Conservation (phyloP, 2,113 vertebrate genomes). For the Orientallactaga bullata region DNA sequence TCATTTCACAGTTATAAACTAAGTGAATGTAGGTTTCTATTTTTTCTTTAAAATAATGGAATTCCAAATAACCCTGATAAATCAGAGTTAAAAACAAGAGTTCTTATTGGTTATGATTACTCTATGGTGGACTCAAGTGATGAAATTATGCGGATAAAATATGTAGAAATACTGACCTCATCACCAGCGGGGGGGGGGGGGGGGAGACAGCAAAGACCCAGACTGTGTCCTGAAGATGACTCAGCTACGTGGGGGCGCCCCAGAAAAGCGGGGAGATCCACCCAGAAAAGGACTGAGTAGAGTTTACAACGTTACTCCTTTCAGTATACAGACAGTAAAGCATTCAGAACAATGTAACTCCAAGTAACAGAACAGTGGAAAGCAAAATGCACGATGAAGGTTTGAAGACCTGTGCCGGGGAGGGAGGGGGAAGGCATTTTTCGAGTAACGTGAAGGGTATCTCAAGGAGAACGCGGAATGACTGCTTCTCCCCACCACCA, state of each 20-base stretch:
- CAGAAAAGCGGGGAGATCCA: neutral
- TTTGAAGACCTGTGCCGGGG: neutral
- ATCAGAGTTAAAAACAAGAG: constrained; percentile 38
- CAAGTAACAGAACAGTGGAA: constrained; percentile 26
- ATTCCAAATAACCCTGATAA: constrained; percentile 46
- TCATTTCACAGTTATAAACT: constrained; percentile 50
- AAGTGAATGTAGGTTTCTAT: constrained; percentile 24
- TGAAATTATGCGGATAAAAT: constrained; percentile 3
- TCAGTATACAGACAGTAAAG: neutral
- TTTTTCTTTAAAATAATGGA: constrained; percentile 48
- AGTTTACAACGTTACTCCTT: constrained; percentile 17
- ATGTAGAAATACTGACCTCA: neutral
- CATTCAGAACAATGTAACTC: constrained; percentile 10
- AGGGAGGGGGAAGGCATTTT: neutral
- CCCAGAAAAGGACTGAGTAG: neutral
- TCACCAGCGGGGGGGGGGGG: neutral
- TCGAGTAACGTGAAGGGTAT: neutral
- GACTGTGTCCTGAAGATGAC: neutral
- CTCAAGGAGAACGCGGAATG: neutral
- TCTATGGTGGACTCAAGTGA: constrained; percentile 8
- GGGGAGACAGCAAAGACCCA: neutral
- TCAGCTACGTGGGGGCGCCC: neutral
- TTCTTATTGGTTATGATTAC: neutral
- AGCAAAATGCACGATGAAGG: constrained; percentile 38
- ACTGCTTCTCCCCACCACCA: neutral